phyloP scores from a whole-genome alignment of 1,140 invertebrate species.

The Drosophila santomea region DNA sequence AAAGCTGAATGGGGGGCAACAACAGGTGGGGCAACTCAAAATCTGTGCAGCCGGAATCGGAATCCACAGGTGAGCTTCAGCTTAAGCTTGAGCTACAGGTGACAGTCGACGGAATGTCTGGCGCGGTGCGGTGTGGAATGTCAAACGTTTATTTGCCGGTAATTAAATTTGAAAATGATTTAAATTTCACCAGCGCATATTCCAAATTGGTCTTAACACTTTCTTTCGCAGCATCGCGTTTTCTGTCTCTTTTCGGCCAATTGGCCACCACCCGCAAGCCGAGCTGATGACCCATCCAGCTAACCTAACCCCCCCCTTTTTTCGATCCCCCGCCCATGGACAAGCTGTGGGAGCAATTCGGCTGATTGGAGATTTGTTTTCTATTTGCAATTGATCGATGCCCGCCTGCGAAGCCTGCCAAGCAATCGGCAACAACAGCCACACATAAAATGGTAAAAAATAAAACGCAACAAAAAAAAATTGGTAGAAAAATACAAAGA shows the following conservation, averaged over 20 bases:
- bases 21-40: conserved; percentile 8
- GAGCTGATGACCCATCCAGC: conserved; percentile 25
- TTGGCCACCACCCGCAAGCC: conserved; percentile 67
- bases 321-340: not conserved
- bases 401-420: conserved; percentile 33
- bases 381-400: conserved; percentile 76
- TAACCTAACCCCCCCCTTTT: not conserved
- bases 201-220: conserved; percentile 75
- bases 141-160: conserved; percentile 79
- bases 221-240: conserved; percentile 38
- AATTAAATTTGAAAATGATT: conserved; percentile 82
- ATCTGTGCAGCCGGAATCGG: not conserved
- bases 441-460: conserved; percentile 23
- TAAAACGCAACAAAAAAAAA: conserved; percentile 1
- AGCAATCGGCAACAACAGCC: conserved; percentile 7
- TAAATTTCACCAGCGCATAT: conserved; percentile 74
- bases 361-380: conserved; percentile 74
- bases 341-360: conserved; percentile 51
- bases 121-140: conserved; percentile 56
- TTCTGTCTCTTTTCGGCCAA: conserved; percentile 10
- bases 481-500: not conserved
- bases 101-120: conserved; percentile 56
- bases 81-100: conserved; percentile 47
- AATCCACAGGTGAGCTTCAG: conserved; percentile 18
- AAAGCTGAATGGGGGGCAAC: conserved; percentile 6